Evolutionary conservation across 1,140 invertebrate genomes (phyloP).

Genomic region (Onthophagus taurus): DNA sequence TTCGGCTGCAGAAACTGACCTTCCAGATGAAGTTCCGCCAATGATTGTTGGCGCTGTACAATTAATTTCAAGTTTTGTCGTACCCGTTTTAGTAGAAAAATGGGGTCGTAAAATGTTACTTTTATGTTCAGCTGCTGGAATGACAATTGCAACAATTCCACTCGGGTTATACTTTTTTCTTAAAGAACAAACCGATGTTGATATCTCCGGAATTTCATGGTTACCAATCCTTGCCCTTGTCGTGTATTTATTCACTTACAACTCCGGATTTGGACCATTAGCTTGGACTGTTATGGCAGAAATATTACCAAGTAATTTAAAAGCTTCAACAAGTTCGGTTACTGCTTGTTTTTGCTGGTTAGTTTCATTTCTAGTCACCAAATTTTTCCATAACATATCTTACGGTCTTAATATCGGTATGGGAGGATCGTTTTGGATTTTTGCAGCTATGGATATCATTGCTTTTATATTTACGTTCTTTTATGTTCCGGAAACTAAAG

Average conservation of each 20-base stretch:
- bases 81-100: slow-evolving; percentile 63
- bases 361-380: slow-evolving; percentile 67
- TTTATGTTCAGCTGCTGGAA: slow-evolving; percentile 55
- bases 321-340: slow-evolving; percentile 60
- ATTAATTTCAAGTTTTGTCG: slow-evolving; percentile 55
- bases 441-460: slow-evolving; percentile 54
- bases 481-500: slow-evolving; percentile 72
- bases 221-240: slow-evolving; percentile 26
- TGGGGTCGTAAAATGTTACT: slow-evolving; percentile 63
- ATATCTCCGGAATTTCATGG: slow-evolving; percentile 18
- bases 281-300: slow-evolving; percentile 78
- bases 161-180: slow-evolving; percentile 29
- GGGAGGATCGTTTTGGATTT: slow-evolving; percentile 69
- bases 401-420: slow-evolving; percentile 49
- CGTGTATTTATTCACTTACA: slow-evolving; percentile 24
- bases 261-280: slow-evolving; percentile 62
- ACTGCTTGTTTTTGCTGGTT: slow-evolving; percentile 67
- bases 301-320: slow-evolving; percentile 65
- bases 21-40: slow-evolving; percentile 51
- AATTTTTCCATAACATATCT: slow-evolving; percentile 54
- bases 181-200: slow-evolving; percentile 14
- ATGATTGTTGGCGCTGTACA: slow-evolving; percentile 70
- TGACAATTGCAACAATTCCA: slow-evolving; percentile 35
- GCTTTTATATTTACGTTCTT: slow-evolving; percentile 49
- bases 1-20: slow-evolving; percentile 44